Conservation (phyloP, 1,140 invertebrate genomes). For the Dreissena rostriformis region DNA sequence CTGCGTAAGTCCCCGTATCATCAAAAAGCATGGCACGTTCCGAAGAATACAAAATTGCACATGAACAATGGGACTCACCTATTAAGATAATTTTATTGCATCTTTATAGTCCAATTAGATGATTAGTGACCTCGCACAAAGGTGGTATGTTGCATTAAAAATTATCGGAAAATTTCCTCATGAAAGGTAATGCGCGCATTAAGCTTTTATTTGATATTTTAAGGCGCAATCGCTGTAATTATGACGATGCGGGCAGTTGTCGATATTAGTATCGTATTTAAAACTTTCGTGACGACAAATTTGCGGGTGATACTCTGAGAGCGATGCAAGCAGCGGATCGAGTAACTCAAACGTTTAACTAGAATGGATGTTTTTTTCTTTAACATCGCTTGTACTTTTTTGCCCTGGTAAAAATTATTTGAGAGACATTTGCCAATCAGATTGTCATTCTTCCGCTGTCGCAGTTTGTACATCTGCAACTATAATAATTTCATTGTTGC, state of each 20-base stretch:
- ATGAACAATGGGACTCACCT: neutral
- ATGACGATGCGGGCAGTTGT: too few species aligned
- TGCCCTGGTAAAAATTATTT: too few species aligned
- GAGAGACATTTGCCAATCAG: too few species aligned
- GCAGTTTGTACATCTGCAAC: too few species aligned
- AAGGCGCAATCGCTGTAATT: neutral
- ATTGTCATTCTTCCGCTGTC: too few species aligned
- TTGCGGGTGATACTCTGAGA: too few species aligned
- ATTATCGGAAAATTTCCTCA: constrained; percentile 13
- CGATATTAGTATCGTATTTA: too few species aligned
- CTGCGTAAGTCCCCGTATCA: neutral
- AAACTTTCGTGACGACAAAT: too few species aligned
- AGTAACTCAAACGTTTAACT: too few species aligned
- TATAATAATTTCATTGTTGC: too few species aligned
- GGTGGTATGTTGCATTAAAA: constrained; percentile 5
- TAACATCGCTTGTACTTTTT: too few species aligned
- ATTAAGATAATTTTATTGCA: constrained; percentile 20
- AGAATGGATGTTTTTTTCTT: too few species aligned
- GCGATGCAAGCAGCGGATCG: neutral
- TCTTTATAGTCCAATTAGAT: constrained; percentile 12
- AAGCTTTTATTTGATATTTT: constrained; percentile 5
- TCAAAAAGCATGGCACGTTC: neutral
- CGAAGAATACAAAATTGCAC: neutral
- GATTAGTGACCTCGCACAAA: constrained; percentile 5
- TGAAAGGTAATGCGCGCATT: neutral